phyloP scores from a whole-genome alignment of 2,113 vertebrate species.

The Anhinga rufa region DNA sequence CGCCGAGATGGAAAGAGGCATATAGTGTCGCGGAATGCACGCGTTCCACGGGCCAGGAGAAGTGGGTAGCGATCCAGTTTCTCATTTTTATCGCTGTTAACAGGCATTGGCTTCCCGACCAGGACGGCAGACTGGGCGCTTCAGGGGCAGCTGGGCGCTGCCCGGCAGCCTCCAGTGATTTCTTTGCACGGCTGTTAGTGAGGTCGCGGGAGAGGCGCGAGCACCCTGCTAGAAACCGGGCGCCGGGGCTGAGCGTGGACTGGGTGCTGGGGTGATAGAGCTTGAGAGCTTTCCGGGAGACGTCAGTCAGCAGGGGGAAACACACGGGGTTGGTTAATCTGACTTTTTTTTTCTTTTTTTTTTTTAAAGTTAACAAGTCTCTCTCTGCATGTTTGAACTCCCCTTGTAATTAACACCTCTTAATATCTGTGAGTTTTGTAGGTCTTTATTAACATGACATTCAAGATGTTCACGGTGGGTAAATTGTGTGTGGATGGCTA shows the following conservation, averaged over 20 bases:
- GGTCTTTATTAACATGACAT: conserved; percentile 26
- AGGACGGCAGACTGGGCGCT: neutral
- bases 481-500: conserved; percentile 4
- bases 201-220: neutral
- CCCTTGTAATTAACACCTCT: conserved; percentile 55
- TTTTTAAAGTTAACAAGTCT: conserved; percentile 52
- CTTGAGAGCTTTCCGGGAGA: neutral
- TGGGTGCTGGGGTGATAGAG: neutral
- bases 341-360: neutral
- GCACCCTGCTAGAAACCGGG: neutral
- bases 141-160: neutral
- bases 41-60: neutral
- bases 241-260: fast-evolving
- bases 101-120: neutral
- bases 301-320: neutral
- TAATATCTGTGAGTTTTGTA: conserved; percentile 48
- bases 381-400: conserved; percentile 40
- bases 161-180: neutral
- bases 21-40: fast-evolving
- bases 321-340: neutral
- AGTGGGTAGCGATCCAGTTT: neutral
- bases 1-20: neutral
- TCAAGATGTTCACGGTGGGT: conserved; percentile 21
- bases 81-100: neutral
- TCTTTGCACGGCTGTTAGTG: neutral